Conservation (phyloP, 2,113 vertebrate species). For the Trematomus loennbergii region DNA sequence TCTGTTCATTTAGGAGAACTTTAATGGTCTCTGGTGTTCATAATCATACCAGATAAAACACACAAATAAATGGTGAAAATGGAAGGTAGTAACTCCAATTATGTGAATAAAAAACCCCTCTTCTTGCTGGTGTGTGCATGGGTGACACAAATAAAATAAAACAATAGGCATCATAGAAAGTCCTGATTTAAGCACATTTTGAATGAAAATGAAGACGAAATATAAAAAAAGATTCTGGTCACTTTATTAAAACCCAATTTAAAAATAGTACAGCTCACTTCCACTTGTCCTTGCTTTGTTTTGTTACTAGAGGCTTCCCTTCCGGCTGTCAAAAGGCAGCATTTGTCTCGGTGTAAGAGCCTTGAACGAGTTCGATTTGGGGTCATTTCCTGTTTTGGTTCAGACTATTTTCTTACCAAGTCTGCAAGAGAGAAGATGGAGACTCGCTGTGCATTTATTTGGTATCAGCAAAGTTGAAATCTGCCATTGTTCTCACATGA, state of each 20-base stretch:
- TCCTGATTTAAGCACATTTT: too few species aligned
- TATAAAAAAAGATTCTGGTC: too few species aligned
- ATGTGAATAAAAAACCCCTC: too few species aligned
- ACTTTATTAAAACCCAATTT: too few species aligned
- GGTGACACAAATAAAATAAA: too few species aligned
- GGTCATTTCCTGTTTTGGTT: slow-evolving; percentile 65
- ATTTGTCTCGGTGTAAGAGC: slow-evolving; percentile 3
- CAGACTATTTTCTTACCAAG: not conserved
- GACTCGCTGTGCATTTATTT: slow-evolving; percentile 26
- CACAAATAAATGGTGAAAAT: not conserved
- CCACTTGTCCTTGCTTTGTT: not conserved
- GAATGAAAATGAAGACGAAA: too few species aligned
- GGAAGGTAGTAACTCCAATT: not conserved
- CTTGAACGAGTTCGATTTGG: not conserved
- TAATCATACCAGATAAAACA: not conserved
- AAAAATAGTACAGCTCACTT: too few species aligned
- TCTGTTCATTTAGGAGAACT: too few species aligned
- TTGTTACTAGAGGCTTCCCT: not conserved
- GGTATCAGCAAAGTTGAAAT: not conserved
- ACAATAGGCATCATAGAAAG: too few species aligned
- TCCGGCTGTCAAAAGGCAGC: slow-evolving; percentile 6
- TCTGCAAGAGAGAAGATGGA: not conserved
- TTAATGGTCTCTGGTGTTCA: not conserved
- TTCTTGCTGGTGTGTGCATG: too few species aligned
- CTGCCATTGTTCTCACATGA: not conserved